Conservation (phyloP, 1,140 invertebrate genomes). For the Meloidogyne hapla region DNA sequence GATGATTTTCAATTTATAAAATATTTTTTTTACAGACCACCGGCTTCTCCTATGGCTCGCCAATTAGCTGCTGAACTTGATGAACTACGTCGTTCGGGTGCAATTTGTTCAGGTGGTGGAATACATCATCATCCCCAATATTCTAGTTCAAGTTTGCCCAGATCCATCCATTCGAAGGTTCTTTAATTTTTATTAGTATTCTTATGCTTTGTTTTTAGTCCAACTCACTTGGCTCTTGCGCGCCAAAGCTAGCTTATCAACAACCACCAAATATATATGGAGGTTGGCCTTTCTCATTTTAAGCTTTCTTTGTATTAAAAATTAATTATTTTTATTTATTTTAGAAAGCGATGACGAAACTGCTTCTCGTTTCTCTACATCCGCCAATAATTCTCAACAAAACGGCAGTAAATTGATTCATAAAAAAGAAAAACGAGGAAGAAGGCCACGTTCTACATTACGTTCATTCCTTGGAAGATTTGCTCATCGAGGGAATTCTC, state of each 20-base stretch:
- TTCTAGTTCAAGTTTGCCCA: slow-evolving; percentile 52
- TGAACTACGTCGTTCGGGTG: slow-evolving; percentile 53
- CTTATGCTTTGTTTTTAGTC: slow-evolving; percentile 3
- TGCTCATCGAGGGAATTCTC: slow-evolving; percentile 72
- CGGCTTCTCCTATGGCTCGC: slow-evolving; percentile 58
- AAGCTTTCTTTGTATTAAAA: background rate
- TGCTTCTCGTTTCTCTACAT: slow-evolving; percentile 29
- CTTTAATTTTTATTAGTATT: background rate
- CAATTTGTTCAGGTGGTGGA: slow-evolving; percentile 23
- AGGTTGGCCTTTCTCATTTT: slow-evolving; percentile 2
- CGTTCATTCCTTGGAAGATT: slow-evolving; percentile 66
- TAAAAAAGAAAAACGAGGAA: slow-evolving; percentile 54
- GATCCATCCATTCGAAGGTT: slow-evolving; percentile 54
- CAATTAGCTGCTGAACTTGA: slow-evolving; percentile 64
- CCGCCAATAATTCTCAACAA: slow-evolving; percentile 4
- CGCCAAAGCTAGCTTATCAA: background rate
- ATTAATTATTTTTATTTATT: slow-evolving; percentile 6
- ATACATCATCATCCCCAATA: slow-evolving; percentile 43
- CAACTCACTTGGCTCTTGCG: slow-evolving; percentile 14
- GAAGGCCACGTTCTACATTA: slow-evolving; percentile 53
- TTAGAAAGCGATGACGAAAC: slow-evolving; percentile 62
- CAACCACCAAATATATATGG: background rate
- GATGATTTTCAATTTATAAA: too few species aligned
- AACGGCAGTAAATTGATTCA: background rate
- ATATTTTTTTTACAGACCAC: slow-evolving; percentile 36